Conservation (phyloP, 1,140 invertebrate genomes). For the Asbolus verrucosus region DNA sequence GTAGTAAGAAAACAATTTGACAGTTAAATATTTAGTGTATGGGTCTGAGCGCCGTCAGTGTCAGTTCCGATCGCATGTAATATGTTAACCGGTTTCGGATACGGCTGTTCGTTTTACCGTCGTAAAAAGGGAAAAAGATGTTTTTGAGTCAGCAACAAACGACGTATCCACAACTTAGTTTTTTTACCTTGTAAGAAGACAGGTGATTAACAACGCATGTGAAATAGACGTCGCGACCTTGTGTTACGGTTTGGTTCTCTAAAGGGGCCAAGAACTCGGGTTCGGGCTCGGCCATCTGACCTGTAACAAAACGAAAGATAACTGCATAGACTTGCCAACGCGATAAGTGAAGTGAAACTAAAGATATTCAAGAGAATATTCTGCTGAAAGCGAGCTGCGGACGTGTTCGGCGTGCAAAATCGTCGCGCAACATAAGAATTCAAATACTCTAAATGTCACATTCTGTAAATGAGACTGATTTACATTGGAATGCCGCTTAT, state of each 20-base stretch:
- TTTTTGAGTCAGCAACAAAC: conserved; percentile 41
- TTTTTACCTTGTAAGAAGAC: conserved; percentile 82
- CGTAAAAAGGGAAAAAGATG: conserved; percentile 51
- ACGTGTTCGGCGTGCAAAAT: conserved; percentile 61
- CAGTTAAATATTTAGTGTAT: conserved; percentile 46
- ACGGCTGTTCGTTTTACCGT: conserved; percentile 48
- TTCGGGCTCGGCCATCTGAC: conserved; percentile 66
- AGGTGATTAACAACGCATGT: conserved; percentile 91
- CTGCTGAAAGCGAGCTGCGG: conserved; percentile 57
- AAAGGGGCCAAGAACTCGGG: conserved; percentile 87
- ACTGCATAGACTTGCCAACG: conserved; percentile 58
- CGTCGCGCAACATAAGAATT: conserved; percentile 59
- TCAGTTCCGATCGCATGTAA: conserved; percentile 56
- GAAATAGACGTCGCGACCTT: conserved; percentile 87
- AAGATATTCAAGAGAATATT: conserved; percentile 62
- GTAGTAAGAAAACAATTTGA: conserved; percentile 28
- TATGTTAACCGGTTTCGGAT: conserved; percentile 53
- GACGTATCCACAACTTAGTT: conserved; percentile 4
- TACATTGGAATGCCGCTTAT: conserved; percentile 64
- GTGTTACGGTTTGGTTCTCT: conserved; percentile 88
- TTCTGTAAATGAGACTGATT: conserved; percentile 63
- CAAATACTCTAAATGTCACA: conserved; percentile 63
- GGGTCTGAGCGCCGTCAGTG: conserved; percentile 44
- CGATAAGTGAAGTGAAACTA: conserved; percentile 62
- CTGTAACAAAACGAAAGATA: conserved; percentile 63